phyloP scores from a whole-genome alignment of 1,140 invertebrate species.

The Euborellia annulipes region DNA sequence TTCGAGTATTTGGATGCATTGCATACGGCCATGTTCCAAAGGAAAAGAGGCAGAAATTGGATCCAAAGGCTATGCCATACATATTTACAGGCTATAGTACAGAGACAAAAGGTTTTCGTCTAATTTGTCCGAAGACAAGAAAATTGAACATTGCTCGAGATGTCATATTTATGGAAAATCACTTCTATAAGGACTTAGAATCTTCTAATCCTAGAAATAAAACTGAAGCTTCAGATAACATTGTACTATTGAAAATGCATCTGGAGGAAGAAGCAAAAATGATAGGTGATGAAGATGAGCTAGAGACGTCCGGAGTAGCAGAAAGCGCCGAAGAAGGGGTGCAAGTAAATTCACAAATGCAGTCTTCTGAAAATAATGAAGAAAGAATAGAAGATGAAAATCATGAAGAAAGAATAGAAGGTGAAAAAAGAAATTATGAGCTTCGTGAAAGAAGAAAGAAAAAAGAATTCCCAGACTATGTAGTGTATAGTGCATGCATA shows the following conservation, averaged over 20 bases:
- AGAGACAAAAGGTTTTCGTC: slow-evolving; percentile 9
- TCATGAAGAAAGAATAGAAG: too few species aligned
- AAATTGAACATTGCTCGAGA: too few species aligned
- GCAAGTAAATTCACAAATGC: too few species aligned
- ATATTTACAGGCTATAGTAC: slow-evolving; percentile 13
- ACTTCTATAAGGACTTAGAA: background rate
- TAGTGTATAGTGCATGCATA: too few species aligned
- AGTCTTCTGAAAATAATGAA: too few species aligned
- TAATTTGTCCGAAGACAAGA: background rate
- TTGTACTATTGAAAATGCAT: background rate
- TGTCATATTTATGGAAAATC: background rate
- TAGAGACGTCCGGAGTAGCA: too few species aligned
- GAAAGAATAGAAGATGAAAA: too few species aligned
- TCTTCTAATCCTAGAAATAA: too few species aligned
- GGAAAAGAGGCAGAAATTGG: slow-evolving; percentile 20
- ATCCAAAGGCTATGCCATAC: slow-evolving; percentile 16
- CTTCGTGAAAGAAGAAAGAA: too few species aligned
- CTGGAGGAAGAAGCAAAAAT: background rate
- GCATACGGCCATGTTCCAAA: slow-evolving; percentile 24
- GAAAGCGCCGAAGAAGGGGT: background rate
- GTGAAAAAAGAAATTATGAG: too few species aligned
- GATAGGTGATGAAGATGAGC: background rate
- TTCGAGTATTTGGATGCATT: slow-evolving; percentile 26
- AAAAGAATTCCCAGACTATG: too few species aligned
- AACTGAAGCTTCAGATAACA: background rate